A percentile compares a stretch with the other conserved stretches of the same genome.
phyloP scores from a whole-genome alignment of 2,113 vertebrate genomes.

The Tragelaphus buxtoni region DNA sequence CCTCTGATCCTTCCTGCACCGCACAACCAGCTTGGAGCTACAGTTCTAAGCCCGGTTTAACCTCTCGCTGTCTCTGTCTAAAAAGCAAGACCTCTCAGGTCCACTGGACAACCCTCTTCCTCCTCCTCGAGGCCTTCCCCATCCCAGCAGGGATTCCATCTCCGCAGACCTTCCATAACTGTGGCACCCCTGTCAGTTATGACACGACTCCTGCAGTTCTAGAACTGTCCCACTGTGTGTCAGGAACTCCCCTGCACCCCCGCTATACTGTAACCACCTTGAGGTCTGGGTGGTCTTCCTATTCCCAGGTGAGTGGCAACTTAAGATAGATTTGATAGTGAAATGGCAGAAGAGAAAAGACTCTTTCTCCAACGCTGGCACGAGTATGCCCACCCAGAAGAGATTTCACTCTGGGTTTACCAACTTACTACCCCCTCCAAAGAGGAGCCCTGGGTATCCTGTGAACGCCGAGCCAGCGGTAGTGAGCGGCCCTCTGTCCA shows the following conservation, averaged over 20 bases:
- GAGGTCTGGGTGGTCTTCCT: not conserved
- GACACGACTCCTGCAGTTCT: not conserved
- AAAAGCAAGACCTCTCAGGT: not conserved
- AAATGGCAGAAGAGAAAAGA: not conserved
- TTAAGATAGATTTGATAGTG: not conserved
- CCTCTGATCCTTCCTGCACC: not conserved
- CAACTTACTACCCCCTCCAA: not conserved
- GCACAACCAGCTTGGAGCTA: not conserved
- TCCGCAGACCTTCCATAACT: not conserved
- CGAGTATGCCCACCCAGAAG: not conserved
- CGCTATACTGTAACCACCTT: rapidly evolving
- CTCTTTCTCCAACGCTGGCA: not conserved
- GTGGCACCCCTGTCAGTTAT: rapidly evolving
- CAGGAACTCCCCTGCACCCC: not conserved
- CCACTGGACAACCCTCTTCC: not conserved
- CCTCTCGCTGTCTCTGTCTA: not conserved
- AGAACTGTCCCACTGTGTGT: not conserved
- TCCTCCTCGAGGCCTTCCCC: not conserved
- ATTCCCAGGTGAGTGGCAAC: not conserved
- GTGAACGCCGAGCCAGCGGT: rapidly evolving
- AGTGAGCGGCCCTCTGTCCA: not conserved
- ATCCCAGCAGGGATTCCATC: not conserved
- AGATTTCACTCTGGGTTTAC: not conserved
- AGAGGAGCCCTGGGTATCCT: not conserved
- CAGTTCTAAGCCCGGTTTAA: not conserved